A percentile compares a stretch with the other conserved stretches of the same genome.
Conservation (phyloP, 2,888 invertebrate species). For the Norana najaformis region DNA sequence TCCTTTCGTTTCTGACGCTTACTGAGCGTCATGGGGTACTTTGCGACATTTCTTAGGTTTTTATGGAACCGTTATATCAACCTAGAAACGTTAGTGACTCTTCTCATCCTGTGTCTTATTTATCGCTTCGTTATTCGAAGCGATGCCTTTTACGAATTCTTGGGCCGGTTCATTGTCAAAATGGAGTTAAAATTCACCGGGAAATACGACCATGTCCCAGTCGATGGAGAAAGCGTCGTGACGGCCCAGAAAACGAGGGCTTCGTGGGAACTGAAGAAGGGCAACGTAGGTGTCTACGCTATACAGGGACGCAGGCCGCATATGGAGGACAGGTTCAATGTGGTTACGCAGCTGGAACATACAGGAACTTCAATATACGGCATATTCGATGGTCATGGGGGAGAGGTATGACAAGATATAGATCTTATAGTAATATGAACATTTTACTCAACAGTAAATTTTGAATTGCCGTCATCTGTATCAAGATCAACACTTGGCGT, state of each 20-base stretch:
- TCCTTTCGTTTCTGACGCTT: constrained; percentile 6
- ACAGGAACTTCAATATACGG: constrained; percentile 86
- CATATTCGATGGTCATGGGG: constrained; percentile 93
- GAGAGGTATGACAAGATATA: constrained; percentile 60
- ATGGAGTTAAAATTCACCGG: constrained; percentile 40
- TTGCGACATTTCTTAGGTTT: not conserved
- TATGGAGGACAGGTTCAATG: constrained; percentile 92
- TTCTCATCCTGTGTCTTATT: constrained; percentile 28
- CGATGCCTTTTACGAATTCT: constrained; percentile 34
- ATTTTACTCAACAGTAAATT: not conserved
- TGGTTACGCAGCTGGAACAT: constrained; percentile 81
- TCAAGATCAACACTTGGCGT: too few species aligned
- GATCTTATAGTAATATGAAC: not conserved
- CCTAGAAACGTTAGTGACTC: constrained; percentile 27
- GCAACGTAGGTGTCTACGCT: constrained; percentile 82
- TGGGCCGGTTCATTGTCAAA: constrained; percentile 38
- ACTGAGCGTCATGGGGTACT: constrained; percentile 13
- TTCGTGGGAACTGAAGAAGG: constrained; percentile 77
- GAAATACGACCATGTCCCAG: constrained; percentile 39
- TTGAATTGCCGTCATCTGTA: too few species aligned
- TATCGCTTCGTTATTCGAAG: constrained; percentile 34
- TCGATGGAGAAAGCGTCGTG: constrained; percentile 30
- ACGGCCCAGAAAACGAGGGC: constrained; percentile 45
- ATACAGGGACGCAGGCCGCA: constrained; percentile 84
- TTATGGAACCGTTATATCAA: constrained; percentile 33